Evolutionary conservation across 2,888 invertebrate genomes (phyloP).

Genomic region (Trachelus stipa): DNA sequence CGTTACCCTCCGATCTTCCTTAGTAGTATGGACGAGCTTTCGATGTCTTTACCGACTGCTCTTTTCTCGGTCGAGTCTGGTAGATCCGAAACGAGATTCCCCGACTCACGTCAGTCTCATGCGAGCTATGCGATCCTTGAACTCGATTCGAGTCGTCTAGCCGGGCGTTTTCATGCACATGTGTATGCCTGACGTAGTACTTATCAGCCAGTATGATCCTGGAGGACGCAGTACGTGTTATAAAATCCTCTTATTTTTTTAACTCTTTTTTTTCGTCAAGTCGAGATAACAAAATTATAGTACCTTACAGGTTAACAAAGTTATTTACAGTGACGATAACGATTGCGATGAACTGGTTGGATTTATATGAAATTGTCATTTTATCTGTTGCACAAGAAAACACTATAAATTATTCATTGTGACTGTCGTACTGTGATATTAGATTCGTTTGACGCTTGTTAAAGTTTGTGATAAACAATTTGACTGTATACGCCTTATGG

Average conservation of each 20-base stretch:
- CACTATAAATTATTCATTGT: too few species aligned
- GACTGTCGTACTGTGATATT: too few species aligned
- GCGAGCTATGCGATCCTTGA: constrained; percentile 20
- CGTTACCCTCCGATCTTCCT: constrained; percentile 1
- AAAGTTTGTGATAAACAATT: too few species aligned
- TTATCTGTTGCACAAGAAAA: too few species aligned
- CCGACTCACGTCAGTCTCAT: constrained; percentile 4
- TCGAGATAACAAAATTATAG: too few species aligned
- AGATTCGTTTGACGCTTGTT: too few species aligned
- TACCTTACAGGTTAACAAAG: too few species aligned
- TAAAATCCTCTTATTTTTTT: background rate
- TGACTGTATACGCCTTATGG: too few species aligned
- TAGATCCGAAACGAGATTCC: constrained; percentile 11
- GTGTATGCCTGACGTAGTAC: background rate
- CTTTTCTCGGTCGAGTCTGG: background rate
- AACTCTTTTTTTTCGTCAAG: too few species aligned
- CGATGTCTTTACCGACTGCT: background rate
- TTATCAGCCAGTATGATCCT: background rate
- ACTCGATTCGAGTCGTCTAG: constrained; percentile 21
- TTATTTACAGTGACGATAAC: too few species aligned
- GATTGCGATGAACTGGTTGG: too few species aligned
- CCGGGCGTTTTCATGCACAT: constrained; percentile 5
- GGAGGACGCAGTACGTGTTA: background rate
- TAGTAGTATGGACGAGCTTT: background rate
- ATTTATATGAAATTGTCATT: too few species aligned